Conservation (phyloP, 1,140 invertebrate genomes). For the Aricia agestis region DNA sequence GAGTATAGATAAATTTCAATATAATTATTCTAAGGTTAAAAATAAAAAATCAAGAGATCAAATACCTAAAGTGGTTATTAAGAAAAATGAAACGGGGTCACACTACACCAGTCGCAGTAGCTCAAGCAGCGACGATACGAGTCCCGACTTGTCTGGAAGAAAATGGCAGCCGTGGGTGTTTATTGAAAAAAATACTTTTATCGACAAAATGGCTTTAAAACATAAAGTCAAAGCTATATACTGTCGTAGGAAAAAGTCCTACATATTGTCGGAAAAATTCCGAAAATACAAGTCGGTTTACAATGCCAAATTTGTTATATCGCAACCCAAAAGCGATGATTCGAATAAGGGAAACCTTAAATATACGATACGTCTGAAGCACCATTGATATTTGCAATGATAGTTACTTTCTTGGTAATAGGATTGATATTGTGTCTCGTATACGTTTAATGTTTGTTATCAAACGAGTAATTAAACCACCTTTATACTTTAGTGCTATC, state of each 20-base stretch:
- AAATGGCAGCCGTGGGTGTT: conserved; percentile 75
- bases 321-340: conserved; percentile 46
- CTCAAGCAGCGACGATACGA: conserved; percentile 38
- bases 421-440: not conserved
- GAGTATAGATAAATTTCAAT: conserved; percentile 71
- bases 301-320: conserved; percentile 62
- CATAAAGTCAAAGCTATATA: conserved; percentile 60
- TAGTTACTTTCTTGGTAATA: conserved; percentile 22
- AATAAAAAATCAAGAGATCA: conserved; percentile 54
- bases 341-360: conserved; percentile 53
- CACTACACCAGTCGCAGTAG: conserved; percentile 63
- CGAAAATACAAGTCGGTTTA: conserved; percentile 60
- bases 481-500: not conserved
- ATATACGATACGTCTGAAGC: conserved; percentile 63
- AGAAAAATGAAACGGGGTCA: conserved; percentile 67
- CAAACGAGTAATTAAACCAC: not conserved
- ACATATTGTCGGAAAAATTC: conserved; percentile 61
- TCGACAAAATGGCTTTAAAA: conserved; percentile 67
- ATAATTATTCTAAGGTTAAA: conserved; percentile 63
- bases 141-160: conserved; percentile 63
- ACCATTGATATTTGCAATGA: conserved; percentile 30
- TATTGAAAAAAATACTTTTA: conserved; percentile 63
- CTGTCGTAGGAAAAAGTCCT: conserved; percentile 57
- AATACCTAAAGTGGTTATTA: conserved; percentile 73
- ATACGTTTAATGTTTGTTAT: not conserved